Evolutionary conservation across 1,140 invertebrate genomes (phyloP).

Genomic region (Lasioglossum albipes): DNA sequence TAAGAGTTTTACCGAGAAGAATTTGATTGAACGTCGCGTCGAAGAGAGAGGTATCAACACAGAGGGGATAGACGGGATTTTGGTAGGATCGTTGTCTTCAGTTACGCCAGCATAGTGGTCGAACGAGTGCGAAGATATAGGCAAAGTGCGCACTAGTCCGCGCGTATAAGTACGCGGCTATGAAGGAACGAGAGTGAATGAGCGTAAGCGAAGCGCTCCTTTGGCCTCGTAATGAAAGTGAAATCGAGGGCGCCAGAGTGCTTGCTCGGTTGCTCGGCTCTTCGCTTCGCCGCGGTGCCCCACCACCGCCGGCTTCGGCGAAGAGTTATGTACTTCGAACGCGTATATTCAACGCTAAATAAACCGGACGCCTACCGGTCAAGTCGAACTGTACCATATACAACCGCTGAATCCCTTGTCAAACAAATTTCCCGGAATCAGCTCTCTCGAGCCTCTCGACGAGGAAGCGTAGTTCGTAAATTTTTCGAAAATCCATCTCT

Average conservation of each 20-base stretch:
- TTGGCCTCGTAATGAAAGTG: slow-evolving; percentile 79
- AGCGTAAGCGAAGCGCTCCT: slow-evolving; percentile 67
- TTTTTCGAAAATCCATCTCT: neutral
- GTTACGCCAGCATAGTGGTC: slow-evolving; percentile 64
- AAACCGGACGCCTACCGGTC: too few species aligned
- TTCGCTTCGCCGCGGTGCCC: slow-evolving; percentile 37
- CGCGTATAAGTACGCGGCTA: slow-evolving; percentile 55
- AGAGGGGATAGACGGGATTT: too few species aligned
- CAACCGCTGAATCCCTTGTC: too few species aligned
- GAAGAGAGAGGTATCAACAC: too few species aligned
- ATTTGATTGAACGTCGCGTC: too few species aligned
- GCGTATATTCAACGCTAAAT: neutral
- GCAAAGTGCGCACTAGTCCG: slow-evolving; percentile 19
- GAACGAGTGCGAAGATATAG: slow-evolving; percentile 66
- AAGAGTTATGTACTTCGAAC: slow-evolving; percentile 42
- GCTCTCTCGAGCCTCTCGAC: too few species aligned
- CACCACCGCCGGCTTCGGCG: slow-evolving; percentile 28
- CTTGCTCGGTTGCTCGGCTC: slow-evolving; percentile 48
- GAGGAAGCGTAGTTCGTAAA: too few species aligned
- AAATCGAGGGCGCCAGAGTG: slow-evolving; percentile 76
- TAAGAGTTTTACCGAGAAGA: too few species aligned
- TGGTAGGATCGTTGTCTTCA: slow-evolving; percentile 51
- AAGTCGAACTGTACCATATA: too few species aligned
- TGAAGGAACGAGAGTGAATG: slow-evolving; percentile 73
- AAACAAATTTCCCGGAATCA: too few species aligned